phyloP scores from a whole-genome alignment of 2,888 invertebrate genomes.

The Eledona agricola region DNA sequence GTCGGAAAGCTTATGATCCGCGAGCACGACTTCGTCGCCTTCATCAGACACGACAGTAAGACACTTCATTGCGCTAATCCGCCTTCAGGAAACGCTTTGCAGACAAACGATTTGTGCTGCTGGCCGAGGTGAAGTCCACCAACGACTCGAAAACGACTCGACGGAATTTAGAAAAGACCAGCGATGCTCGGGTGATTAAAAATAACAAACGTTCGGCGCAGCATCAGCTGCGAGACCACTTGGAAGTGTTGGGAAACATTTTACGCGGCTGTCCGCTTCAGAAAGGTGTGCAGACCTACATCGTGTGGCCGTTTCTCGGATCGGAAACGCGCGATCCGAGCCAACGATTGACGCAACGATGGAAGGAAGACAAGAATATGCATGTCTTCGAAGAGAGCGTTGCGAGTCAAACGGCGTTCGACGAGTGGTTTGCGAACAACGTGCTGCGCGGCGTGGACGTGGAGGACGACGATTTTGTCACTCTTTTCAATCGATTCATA shows the following conservation, averaged over 20 bases:
- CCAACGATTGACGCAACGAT: constrained; percentile 51
- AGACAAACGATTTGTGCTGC: constrained; percentile 48
- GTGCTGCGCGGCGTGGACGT: constrained; percentile 40
- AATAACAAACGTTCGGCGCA: constrained; percentile 59
- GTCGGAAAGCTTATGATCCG: constrained; percentile 57
- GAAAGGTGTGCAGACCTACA: constrained; percentile 50
- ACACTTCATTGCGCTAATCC: not conserved
- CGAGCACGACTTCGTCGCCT: constrained; percentile 59
- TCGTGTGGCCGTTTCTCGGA: constrained; percentile 59
- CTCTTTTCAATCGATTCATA: constrained; percentile 56
- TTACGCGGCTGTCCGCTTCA: constrained; percentile 40
- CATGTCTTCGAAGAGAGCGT: constrained; percentile 56
- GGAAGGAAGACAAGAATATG: constrained; percentile 55
- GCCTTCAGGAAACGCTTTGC: constrained; percentile 22
- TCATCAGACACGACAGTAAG: constrained; percentile 53
- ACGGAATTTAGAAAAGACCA: constrained; percentile 49
- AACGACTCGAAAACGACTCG: constrained; percentile 48
- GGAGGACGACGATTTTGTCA: constrained; percentile 46
- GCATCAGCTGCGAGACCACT: constrained; percentile 58
- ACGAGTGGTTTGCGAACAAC: constrained; percentile 52
- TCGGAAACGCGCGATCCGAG: constrained; percentile 53
- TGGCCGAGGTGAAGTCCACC: constrained; percentile 59
- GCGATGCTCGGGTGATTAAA: constrained; percentile 57
- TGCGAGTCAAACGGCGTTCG: constrained; percentile 48
- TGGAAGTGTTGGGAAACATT: constrained; percentile 53